These are phyloP conservation scores for Coboldia fuscipes DNA, from an alignment of 1,140 invertebrate species.

Conservation along the genomic window DNA sequence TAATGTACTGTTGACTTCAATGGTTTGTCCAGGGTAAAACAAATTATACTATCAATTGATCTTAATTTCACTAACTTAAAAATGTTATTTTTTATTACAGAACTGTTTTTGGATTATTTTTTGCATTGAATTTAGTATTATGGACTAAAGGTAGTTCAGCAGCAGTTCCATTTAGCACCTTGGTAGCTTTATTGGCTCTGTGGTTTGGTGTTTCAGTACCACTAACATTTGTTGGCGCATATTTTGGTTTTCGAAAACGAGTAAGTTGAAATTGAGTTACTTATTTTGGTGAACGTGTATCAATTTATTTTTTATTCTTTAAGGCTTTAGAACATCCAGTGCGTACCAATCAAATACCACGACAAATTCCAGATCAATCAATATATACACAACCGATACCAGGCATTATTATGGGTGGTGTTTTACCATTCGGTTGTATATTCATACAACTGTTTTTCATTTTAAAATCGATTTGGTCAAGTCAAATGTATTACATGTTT, in stretches of 20 bases:
- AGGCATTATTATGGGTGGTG: constrained; percentile 92
- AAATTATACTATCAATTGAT: constrained; percentile 1
- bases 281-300: no score
- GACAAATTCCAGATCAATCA: constrained; percentile 94
- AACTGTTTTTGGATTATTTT: constrained; percentile 86
- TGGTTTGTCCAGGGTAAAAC: constrained; percentile 78
- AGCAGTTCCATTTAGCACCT: constrained; percentile 90
- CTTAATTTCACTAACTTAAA: constrained; percentile 1
- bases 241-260: constrained; percentile 93
- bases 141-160: constrained; percentile 91
- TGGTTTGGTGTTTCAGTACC: constrained; percentile 98
- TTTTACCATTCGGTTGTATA: constrained; percentile 96
- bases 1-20: constrained; percentile 88
- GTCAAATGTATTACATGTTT: constrained; percentile 99
- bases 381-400: constrained; percentile 87
- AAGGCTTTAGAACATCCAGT: constrained; percentile 90
- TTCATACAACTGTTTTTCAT: constrained; percentile 99
- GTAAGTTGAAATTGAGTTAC: constrained; percentile 37
- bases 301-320: no score
- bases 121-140: constrained; percentile 87
- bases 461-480: constrained; percentile 95
- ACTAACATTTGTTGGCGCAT: constrained; percentile 91
- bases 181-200: constrained; percentile 84
- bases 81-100: constrained; percentile 27
- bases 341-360: constrained; percentile 93